A percentile compares a stretch with the other conserved stretches of the same genome.
Conservation (phyloP, 2,888 invertebrate genomes). For the Toxonevra muliebris region DNA sequence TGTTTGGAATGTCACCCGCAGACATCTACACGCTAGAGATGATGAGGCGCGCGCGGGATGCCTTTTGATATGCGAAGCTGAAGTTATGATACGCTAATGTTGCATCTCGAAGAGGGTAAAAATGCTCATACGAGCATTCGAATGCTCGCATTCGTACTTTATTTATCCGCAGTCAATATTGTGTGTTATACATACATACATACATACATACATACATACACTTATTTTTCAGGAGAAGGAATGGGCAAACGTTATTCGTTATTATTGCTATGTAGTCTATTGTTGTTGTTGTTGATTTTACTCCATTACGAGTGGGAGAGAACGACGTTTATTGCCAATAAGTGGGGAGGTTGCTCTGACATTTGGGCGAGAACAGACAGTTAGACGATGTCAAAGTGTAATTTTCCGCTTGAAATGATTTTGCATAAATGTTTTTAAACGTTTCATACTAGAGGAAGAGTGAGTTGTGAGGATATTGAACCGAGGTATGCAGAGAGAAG, state of each 20-base stretch:
- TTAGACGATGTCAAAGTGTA: slow-evolving; percentile 60
- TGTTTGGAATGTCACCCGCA: slow-evolving; percentile 65
- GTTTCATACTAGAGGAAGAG: too few species aligned
- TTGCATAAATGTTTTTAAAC: slow-evolving; percentile 45
- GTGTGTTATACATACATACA: neutral
- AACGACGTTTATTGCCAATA: slow-evolving; percentile 58
- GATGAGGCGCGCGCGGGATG: slow-evolving; percentile 28
- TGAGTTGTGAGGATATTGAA: too few species aligned
- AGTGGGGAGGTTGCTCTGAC: slow-evolving; percentile 45
- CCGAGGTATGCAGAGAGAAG: too few species aligned
- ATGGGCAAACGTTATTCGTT: slow-evolving; percentile 48
- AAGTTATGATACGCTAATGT: slow-evolving; percentile 40
- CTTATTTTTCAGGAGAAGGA: slow-evolving; percentile 35
- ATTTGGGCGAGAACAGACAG: slow-evolving; percentile 25
- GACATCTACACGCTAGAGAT: slow-evolving; percentile 55
- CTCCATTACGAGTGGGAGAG: slow-evolving; percentile 25
- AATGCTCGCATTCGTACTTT: slow-evolving; percentile 38
- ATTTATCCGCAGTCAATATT: slow-evolving; percentile 42
- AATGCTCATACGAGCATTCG: slow-evolving; percentile 34
- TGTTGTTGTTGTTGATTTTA: slow-evolving; percentile 37
- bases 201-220: neutral
- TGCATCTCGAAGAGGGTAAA: slow-evolving; percentile 36
- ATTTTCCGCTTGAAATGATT: slow-evolving; percentile 60
- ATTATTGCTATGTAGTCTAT: slow-evolving; percentile 41
- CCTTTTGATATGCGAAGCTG: slow-evolving; percentile 34